Base-by-base conservation (phyloP, 1,140 invertebrate genomes). In the Tyrophagus putrescentiae region DNA sequence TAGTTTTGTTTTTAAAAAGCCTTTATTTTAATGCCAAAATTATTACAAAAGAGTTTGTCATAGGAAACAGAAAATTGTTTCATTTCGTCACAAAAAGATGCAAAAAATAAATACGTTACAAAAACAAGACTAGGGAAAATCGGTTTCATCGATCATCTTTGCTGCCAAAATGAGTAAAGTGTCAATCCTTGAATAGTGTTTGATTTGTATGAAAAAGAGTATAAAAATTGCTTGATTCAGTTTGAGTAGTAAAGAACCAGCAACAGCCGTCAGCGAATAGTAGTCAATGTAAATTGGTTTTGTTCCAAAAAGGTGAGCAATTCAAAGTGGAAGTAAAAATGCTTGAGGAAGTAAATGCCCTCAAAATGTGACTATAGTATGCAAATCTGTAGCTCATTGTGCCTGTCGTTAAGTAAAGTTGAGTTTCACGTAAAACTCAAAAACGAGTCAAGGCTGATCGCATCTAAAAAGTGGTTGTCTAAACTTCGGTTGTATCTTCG, bases 401-500 rank as follows among this genome's bases (percentile, higher is more conserved):
- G 21, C 21, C 21, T 13, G 13, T 13, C 21, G 13, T 39, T 39
- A 39, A 39, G n/a, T n/a, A n/a, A n/a, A n/a, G n/a, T n/a, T n/a
- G n/a, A n/a, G n/a, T n/a, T n/a, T n/a, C n/a, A n/a, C n/a, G n/a
- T n/a, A n/a, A n/a, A n/a, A n/a, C n/a, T n/a, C n/a, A n/a, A n/a
- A n/a, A n/a, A n/a, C n/a, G n/a, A 39, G 21, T 39, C 36, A 39
- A 39, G 36, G 21, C 13, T 39, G 36, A 21, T 21, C 21, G 13
- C 36, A 39, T 21, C 21, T 39, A 39, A 39, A 39, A 13, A 13
- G 45, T 50, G 9, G 11, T 11, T 9, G 36, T n/a, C 64, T 21
- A 67, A 3, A 67, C 66, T 63, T 65, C 66, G 18, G 66, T 67
- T 4, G 65, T 66, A 36, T 65, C 64, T 54, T 66, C 65, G 16